Evolutionary conservation across 2,888 invertebrate species (phyloP).

Genomic region (Drosophila greeni): DNA sequence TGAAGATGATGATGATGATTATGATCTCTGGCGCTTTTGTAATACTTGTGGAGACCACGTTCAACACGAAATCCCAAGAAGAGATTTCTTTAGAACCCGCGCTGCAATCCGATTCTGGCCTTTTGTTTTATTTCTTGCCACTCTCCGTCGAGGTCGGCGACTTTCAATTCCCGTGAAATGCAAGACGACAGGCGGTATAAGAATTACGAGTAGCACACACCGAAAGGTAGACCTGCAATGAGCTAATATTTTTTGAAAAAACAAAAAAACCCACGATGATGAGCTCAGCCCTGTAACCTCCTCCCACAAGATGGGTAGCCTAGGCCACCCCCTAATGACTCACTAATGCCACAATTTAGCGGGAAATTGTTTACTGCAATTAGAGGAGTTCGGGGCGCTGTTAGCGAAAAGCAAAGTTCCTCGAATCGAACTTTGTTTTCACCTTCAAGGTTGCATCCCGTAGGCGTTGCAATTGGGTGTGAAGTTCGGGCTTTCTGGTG

Average conservation of each 20-base stretch:
- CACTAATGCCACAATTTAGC: constrained; percentile 57
- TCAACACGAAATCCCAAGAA: constrained; percentile 11
- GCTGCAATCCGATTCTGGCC: constrained; percentile 43
- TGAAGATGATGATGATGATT: constrained; percentile 3
- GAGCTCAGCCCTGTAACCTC: constrained; percentile 21
- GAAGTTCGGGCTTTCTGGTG: constrained; percentile 18
- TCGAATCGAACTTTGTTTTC: constrained; percentile 35
- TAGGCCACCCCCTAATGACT: constrained; percentile 40
- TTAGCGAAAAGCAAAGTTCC: constrained; percentile 30
- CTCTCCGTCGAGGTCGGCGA: constrained; percentile 44
- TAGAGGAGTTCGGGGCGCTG: constrained; percentile 44
- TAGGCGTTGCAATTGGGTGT: constrained; percentile 15
- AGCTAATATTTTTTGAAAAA: constrained; percentile 17
- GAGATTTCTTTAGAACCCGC: constrained; percentile 37
- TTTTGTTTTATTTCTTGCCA: constrained; percentile 14
- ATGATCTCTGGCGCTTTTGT: constrained; percentile 29
- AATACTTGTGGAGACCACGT: constrained; percentile 27
- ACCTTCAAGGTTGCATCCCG: constrained; percentile 26
- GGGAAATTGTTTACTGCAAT: constrained; percentile 53
- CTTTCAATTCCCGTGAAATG: constrained; percentile 55
- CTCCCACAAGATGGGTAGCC: background rate
- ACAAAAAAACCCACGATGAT: constrained; percentile 22
- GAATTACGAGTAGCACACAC: constrained; percentile 22
- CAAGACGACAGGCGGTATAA: constrained; percentile 26
- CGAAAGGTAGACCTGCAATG: constrained; percentile 21